Evolutionary conservation across 2,797 vertebrate species (phyloP).

Genomic region (Poeciliopsis presidionis): DNA sequence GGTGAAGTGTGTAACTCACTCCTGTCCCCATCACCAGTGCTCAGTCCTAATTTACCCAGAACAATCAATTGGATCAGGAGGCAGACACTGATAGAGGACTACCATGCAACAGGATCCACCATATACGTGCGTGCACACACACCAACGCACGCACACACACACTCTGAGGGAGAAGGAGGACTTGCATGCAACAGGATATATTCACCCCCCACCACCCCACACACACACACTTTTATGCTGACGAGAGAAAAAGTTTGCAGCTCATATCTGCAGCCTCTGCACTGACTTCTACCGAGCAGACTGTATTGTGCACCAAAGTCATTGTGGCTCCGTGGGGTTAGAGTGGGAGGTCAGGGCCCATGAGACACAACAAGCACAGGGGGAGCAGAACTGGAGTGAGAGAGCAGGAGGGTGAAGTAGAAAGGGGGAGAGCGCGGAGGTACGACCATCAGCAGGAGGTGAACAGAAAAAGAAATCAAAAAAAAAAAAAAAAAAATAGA

Average conservation of each 20-base stretch:
- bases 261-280: constrained; percentile 77
- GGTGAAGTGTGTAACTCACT: constrained; percentile 80
- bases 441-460: not conserved
- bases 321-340: constrained; percentile 65
- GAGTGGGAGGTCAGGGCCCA: constrained; percentile 65
- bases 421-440: constrained; percentile 1
- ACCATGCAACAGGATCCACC: constrained; percentile 83
- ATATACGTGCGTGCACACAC: constrained; percentile 43
- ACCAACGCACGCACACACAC: constrained; percentile 40
- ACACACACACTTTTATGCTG: constrained; percentile 80
- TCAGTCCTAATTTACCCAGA: constrained; percentile 81
- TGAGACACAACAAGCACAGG: constrained; percentile 55
- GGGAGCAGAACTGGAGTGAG: constrained; percentile 60
- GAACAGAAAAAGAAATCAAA: constrained; percentile 20
- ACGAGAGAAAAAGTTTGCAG: constrained; percentile 78
- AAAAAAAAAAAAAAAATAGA: constrained; percentile 32
- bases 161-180: constrained; percentile 58
- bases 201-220: constrained; percentile 56
- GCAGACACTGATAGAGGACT: constrained; percentile 83
- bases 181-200: constrained; percentile 79
- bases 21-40: constrained; percentile 76
- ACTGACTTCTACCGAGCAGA: constrained; percentile 75
- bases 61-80: constrained; percentile 85
- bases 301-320: constrained; percentile 73
- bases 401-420: constrained; percentile 48